phyloP scores from a whole-genome alignment of 2,888 invertebrate species.

The Nebria salina region DNA sequence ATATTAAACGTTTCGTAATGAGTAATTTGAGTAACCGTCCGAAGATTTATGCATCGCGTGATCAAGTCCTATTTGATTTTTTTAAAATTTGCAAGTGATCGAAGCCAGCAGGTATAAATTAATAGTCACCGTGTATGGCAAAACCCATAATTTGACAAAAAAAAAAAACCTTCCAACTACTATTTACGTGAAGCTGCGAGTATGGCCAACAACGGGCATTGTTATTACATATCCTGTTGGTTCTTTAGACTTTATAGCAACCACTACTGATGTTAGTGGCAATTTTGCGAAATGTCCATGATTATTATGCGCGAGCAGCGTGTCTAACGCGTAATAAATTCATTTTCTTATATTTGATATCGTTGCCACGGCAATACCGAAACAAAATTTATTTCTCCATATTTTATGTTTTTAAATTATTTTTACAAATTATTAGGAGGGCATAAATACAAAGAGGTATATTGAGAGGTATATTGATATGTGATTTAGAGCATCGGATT shows the following conservation, averaged over 20 bases:
- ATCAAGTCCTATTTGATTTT: constrained; percentile 6
- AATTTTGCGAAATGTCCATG: background rate
- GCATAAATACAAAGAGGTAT: no score
- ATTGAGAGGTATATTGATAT: no score
- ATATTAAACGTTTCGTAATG: constrained; percentile 16
- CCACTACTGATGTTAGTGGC: background rate
- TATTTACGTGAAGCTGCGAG: constrained; percentile 15
- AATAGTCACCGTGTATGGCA: constrained; percentile 23
- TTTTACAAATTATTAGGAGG: no score
- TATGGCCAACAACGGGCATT: background rate
- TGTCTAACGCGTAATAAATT: constrained; percentile 6
- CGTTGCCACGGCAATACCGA: background rate
- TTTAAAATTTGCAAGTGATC: background rate
- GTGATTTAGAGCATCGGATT: background rate
- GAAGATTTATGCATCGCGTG: constrained; percentile 28
- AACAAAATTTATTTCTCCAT: background rate
- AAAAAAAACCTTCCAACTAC: constrained; percentile 9
- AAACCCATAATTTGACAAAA: constrained; percentile 19
- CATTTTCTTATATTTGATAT: constrained; percentile 2
- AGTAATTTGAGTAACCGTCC: constrained; percentile 7
- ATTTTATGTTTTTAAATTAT: background rate
- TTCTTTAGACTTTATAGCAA: background rate
- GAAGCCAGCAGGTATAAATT: constrained; percentile 23
- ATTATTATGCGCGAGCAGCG: background rate
- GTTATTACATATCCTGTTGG: constrained; percentile 10